Evolutionary conservation across 2,888 invertebrate genomes (phyloP).

Genomic region (Apotomis betuletana): DNA sequence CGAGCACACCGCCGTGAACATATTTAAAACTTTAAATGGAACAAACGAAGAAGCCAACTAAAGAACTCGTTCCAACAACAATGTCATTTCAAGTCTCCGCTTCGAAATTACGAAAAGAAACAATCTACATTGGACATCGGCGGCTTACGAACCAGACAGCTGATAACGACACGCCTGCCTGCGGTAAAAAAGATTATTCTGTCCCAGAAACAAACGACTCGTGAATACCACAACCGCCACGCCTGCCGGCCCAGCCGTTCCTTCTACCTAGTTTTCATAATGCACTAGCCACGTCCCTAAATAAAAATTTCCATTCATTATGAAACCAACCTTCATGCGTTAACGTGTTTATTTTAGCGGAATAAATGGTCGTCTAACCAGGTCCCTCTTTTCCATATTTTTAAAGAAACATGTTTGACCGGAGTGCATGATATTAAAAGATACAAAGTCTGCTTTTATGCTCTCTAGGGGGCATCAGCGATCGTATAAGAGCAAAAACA

Average conservation of each 20-base stretch:
- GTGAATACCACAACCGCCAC: constrained; percentile 25
- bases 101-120: constrained; percentile 12
- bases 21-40: constrained; percentile 9
- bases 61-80: constrained; percentile 20
- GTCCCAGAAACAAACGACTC: constrained; percentile 17
- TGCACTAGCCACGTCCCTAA: constrained; percentile 6
- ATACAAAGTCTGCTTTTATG: constrained; percentile 31
- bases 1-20: too few relatives aligned
- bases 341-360: constrained; percentile 5
- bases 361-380: constrained; percentile 21
- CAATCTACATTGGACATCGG: constrained; percentile 30
- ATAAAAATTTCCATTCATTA: constrained; percentile 8
- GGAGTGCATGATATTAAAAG: constrained; percentile 14
- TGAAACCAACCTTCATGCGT: not conserved
- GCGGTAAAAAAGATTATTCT: constrained; percentile 30
- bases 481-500: constrained; percentile 16
- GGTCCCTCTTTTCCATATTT: constrained; percentile 19
- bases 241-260: not conserved
- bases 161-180: constrained; percentile 14
- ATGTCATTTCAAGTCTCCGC: not conserved
- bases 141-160: constrained; percentile 28
- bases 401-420: constrained; percentile 18
- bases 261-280: not conserved
- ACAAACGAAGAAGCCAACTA: not conserved
- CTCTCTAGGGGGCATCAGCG: not conserved